Conservation (phyloP, 2,113 vertebrate genomes). For the Onychorhynchus coronatus region DNA sequence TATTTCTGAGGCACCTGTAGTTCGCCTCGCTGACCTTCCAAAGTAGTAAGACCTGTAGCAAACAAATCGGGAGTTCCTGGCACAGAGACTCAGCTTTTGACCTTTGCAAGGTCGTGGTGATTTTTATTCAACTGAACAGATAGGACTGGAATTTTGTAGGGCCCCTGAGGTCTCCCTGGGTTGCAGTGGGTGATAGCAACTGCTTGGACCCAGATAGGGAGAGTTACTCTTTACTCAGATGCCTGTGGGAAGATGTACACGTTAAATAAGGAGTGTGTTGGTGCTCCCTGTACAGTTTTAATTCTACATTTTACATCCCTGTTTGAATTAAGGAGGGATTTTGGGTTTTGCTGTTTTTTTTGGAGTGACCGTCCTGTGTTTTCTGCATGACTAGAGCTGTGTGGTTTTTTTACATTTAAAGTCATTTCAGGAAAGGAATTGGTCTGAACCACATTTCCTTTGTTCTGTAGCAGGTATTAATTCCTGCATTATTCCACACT, state of each 20-base stretch:
- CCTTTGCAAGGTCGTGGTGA: not conserved
- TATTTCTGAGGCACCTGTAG: not conserved
- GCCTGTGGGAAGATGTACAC: not conserved
- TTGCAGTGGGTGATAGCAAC: not conserved
- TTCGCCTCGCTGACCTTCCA: not conserved
- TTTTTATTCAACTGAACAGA: not conserved
- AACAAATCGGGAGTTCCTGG: not conserved
- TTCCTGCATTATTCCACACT: not conserved
- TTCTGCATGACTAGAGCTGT: not conserved
- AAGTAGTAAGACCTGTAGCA: not conserved
- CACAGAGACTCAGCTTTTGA: not conserved
- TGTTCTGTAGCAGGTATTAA: conserved; percentile 3
- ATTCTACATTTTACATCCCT: not conserved
- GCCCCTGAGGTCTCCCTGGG: not conserved
- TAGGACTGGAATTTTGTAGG: not conserved
- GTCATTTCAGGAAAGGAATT: not conserved
- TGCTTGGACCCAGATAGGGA: not conserved
- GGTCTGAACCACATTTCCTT: not conserved
- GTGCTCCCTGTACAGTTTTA: not conserved
- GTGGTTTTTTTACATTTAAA: not conserved
- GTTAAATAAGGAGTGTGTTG: not conserved
- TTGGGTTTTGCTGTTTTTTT: not conserved
- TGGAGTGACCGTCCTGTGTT: not conserved
- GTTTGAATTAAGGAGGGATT: not conserved
- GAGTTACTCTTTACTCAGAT: not conserved